Base-by-base conservation (phyloP, 2,797 vertebrate genomes). In the Peromyscus melanophrys region DNA sequence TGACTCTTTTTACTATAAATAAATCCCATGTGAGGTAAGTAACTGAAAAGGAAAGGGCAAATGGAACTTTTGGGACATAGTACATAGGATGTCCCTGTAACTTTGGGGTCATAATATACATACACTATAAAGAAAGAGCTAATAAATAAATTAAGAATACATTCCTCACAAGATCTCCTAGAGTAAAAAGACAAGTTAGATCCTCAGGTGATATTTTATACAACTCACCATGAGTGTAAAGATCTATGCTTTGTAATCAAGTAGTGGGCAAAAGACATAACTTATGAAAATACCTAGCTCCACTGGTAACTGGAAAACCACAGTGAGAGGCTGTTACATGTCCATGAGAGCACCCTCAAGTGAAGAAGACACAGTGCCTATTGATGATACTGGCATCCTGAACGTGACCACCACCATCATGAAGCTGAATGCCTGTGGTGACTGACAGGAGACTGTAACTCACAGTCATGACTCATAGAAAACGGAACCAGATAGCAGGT, bases 11-110 rank as follows among this genome's bases (percentile, higher is more conserved):
- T 67, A 57, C 16, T 49, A 67, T 71, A 94, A 27, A 40, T 91
- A 81, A 93, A 81, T 86, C 67, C 81, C 75, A 61, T 31, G 40
- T 88, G 61, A 73, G 43, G 76, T 93, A 87, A 89, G 57, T 83
- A 78, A 92, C 69, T 81, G 88, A 89, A 83, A 80, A 57, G 84
- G 80, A 29, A 37, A 8, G 61, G 87, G 46, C 59, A 80, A 82
- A 34, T 55, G 76, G 81, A 92, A 77, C 6, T 52, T 82, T 89
- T 46, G 85, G 21, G 65, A 57, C 2, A n/a, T 10, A 71, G 59
- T 57, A 21, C 14, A 43, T 69, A 93, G 21, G 75, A n/a, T 78
- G 46, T 37, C 59, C 89, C 85, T 17, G 77, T 83, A 88, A 85
- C 10, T 11, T 65, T 52, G 55, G 92, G 49, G 31, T 88, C 59